A percentile compares a stretch with the other conserved stretches of the same genome.
These are phyloP conservation scores for Trachelus troglodyta DNA, from an alignment of 2,888 invertebrate species.

Conservation along the genomic window DNA sequence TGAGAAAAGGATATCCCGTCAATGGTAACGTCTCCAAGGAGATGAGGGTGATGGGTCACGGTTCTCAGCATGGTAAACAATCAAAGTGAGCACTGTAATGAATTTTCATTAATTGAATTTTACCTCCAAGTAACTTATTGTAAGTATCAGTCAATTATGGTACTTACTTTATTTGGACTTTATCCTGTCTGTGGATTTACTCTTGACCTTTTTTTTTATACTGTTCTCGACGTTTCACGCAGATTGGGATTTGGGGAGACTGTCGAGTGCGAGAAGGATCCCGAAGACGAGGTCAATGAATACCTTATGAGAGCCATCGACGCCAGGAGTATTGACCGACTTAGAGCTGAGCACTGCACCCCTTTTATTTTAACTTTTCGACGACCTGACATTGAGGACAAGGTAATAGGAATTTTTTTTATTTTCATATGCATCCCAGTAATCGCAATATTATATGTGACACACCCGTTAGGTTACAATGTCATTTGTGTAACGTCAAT, in stretches of 20 bases:
- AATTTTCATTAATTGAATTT: not conserved
- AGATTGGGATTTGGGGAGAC: conserved; percentile 81
- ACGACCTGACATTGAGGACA: conserved; percentile 81
- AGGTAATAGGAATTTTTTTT: conserved; percentile 66
- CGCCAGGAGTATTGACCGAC: conserved; percentile 90
- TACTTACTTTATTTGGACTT: not conserved
- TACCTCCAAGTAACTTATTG: not conserved
- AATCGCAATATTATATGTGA: no score
- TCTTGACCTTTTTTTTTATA: not conserved
- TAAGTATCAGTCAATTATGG: not conserved
- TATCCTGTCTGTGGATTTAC: not conserved
- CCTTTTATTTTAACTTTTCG: conserved; percentile 88
- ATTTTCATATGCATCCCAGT: not conserved
- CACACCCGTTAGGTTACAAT: no score
- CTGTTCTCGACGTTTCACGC: conserved; percentile 21
- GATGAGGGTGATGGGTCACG: conserved; percentile 90
- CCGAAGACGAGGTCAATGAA: conserved; percentile 95
- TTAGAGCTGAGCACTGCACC: conserved; percentile 89
- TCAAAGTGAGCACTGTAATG: conserved; percentile 70
- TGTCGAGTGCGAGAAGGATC: conserved; percentile 77
- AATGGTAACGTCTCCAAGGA: conserved; percentile 90
- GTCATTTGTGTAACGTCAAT: no score
- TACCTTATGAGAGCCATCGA: conserved; percentile 96
- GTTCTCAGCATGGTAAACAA: conserved; percentile 79
- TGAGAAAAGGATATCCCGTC: conserved; percentile 57